phyloP scores from a whole-genome alignment of 1,140 invertebrate species.

The Geopemphigus sp. region DNA sequence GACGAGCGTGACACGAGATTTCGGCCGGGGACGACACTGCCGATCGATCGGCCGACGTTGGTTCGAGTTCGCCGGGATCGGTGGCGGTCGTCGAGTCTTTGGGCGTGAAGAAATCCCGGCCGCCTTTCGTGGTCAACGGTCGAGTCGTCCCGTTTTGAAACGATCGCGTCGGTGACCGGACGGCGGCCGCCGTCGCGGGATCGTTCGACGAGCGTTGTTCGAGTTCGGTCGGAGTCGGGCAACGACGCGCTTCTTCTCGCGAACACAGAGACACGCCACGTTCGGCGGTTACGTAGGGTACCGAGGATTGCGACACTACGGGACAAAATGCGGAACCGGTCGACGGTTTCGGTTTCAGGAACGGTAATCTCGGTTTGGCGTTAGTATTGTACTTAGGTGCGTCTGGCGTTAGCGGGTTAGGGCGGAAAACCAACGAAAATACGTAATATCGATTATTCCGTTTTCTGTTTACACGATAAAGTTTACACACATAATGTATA shows the following conservation, averaged over 20 bases:
- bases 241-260: conserved; percentile 31
- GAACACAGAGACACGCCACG: conserved; percentile 25
- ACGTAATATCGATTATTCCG: neutral
- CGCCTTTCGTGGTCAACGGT: conserved; percentile 53
- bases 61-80: no score
- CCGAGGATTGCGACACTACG: neutral
- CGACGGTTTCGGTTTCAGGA: conserved; percentile 39
- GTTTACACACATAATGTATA: neutral
- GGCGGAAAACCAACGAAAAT: conserved; percentile 23
- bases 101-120: conserved; percentile 2
- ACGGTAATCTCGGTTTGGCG: conserved; percentile 18
- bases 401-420: conserved; percentile 15
- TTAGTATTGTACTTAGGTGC: conserved; percentile 23
- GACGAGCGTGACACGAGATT: no score
- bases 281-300: conserved; percentile 9
- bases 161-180: conserved; percentile 1
- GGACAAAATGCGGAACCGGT: conserved; percentile 45
- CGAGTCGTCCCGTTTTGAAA: conserved; percentile 53
- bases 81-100: neutral
- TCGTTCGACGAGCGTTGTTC: conserved; percentile 15
- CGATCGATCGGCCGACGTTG: no score
- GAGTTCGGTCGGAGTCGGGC: neutral
- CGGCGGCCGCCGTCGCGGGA: neutral
- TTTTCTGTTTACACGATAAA: neutral
- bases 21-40: conserved; percentile 53